Conservation (phyloP, 2,797 vertebrate genomes). For the Tapirus indicus region DNA sequence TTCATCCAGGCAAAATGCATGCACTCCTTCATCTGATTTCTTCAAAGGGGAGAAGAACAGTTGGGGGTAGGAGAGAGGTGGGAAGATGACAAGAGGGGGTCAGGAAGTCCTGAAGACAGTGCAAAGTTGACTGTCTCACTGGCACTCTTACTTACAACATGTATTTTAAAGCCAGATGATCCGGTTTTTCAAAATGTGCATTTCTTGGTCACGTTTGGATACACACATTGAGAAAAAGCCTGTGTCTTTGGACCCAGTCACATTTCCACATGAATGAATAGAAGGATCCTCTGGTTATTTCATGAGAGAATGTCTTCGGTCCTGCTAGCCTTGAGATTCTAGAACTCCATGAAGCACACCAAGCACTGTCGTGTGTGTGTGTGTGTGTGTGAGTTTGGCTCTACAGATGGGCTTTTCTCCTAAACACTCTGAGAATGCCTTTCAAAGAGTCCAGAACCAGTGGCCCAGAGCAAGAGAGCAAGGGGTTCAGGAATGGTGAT, state of each 20-base stretch:
- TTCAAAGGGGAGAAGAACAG: background rate
- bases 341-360: background rate
- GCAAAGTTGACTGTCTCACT: fast-evolving
- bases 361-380: background rate
- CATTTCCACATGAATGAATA: background rate
- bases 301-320: background rate
- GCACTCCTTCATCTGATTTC: background rate
- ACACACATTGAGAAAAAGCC: conserved; percentile 13
- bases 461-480: background rate
- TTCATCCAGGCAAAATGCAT: background rate
- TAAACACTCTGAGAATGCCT: background rate
- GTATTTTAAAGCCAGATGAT: conserved; percentile 22
- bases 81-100: too few relatives aligned
- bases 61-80: background rate
- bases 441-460: background rate
- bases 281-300: background rate
- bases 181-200: background rate
- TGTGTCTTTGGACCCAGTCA: background rate
- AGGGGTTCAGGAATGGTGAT: background rate
- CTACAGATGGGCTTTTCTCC: background rate
- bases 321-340: background rate
- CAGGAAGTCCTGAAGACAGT: fast-evolving
- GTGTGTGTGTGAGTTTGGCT: background rate
- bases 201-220: background rate
- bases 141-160: background rate